Percentiles rank a stretch among this genome's conserved stretches.
Evolutionary conservation across 2,888 invertebrate species (phyloP).

Genomic region (Drosophila nr. perissopoda): DNA sequence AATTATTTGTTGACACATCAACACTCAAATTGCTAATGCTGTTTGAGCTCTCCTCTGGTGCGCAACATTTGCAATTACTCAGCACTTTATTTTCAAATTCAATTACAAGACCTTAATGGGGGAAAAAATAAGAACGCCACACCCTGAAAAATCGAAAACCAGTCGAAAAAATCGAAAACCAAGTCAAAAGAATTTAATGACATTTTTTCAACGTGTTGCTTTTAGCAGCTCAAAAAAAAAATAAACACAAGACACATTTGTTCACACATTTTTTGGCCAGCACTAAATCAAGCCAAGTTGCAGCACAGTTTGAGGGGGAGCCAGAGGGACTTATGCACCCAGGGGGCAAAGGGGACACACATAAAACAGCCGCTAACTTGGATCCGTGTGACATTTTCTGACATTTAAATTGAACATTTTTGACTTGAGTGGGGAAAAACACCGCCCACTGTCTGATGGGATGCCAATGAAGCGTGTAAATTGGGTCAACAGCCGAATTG

Average conservation of each 20-base stretch:
- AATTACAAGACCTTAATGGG: slow-evolving; percentile 42
- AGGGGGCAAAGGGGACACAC: slow-evolving; percentile 3
- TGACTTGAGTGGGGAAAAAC: background rate
- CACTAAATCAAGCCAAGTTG: slow-evolving; percentile 28
- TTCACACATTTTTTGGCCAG: slow-evolving; percentile 24
- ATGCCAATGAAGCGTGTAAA: slow-evolving; percentile 29
- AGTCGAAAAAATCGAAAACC: background rate
- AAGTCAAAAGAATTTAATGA: slow-evolving; percentile 48
- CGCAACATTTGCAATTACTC: slow-evolving; percentile 25
- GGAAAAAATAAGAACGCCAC: slow-evolving; percentile 13
- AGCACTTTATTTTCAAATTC: slow-evolving; percentile 32
- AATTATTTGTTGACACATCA: background rate
- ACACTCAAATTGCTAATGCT: background rate
- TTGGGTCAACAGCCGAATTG: slow-evolving; percentile 39
- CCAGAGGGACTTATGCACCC: background rate
- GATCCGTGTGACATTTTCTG: slow-evolving; percentile 61
- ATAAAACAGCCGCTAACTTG: slow-evolving; percentile 37
- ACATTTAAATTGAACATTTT: slow-evolving; percentile 54
- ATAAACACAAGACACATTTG: slow-evolving; percentile 39
- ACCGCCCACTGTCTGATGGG: slow-evolving; percentile 30
- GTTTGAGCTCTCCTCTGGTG: slow-evolving; percentile 3
- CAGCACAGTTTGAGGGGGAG: background rate
- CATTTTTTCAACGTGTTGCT: slow-evolving; percentile 49
- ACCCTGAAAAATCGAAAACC: slow-evolving; percentile 23
- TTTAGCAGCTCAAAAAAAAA: slow-evolving; percentile 39